Conservation (phyloP, 2,797 vertebrate species). For the Gambelia wislizenii region DNA sequence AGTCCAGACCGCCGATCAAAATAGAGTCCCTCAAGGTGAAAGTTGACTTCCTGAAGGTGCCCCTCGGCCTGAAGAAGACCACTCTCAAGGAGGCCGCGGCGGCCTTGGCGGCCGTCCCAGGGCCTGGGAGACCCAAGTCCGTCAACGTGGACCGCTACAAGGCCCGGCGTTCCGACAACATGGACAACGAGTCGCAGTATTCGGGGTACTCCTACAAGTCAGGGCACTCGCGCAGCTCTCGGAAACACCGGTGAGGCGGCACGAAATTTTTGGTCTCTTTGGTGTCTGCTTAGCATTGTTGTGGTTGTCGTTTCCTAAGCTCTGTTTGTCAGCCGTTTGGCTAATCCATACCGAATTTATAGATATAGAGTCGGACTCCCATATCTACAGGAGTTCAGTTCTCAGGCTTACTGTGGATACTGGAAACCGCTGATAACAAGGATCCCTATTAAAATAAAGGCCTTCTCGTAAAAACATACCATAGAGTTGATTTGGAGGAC, state of each 20-base stretch:
- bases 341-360: no score
- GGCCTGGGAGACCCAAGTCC: constrained; percentile 74
- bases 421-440: no score
- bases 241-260: constrained; percentile 87
- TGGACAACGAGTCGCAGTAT: constrained; percentile 96
- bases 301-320: not conserved
- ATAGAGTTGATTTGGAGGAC: no score
- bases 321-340: not conserved
- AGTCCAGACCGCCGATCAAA: constrained; percentile 86
- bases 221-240: constrained; percentile 90
- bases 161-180: constrained; percentile 80
- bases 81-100: constrained; percentile 86
- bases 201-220: constrained; percentile 95
- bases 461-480: no score
- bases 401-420: no score
- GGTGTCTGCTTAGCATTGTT: no score
- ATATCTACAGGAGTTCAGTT: no score
- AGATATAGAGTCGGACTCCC: no score
- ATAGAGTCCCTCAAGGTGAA: constrained; percentile 99
- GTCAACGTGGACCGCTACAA: constrained; percentile 77
- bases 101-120: constrained; percentile 60
- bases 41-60: constrained; percentile 94
- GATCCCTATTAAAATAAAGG: no score
- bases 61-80: constrained; percentile 86
- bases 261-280: rapidly evolving